Conservation (phyloP, 2,797 vertebrate genomes). For the Eleutherodactylus coqui region DNA sequence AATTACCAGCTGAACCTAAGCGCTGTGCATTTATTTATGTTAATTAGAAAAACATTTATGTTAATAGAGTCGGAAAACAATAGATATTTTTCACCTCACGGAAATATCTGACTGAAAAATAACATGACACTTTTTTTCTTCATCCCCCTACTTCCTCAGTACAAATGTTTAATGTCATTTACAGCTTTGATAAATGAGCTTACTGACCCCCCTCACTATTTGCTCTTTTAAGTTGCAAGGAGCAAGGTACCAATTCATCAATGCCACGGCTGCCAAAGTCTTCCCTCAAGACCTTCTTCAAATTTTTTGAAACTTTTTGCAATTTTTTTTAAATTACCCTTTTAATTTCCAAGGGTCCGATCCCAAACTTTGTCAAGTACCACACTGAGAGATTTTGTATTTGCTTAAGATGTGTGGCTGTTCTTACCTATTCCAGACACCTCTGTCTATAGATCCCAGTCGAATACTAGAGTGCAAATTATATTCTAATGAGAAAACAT, state of each 20-base stretch:
- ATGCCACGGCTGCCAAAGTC: neutral
- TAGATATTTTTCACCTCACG: constrained; percentile 9
- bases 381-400: constrained; percentile 67
- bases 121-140: neutral
- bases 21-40: constrained; percentile 6
- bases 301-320: neutral
- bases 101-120: constrained; percentile 20
- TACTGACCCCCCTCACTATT: constrained; percentile 16
- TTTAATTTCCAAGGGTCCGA: neutral
- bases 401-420: constrained; percentile 71
- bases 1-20: constrained; percentile 37
- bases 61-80: constrained; percentile 24
- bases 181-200: constrained; percentile 32
- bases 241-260: constrained; percentile 45
- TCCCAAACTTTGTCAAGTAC: neutral
- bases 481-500: constrained; percentile 81
- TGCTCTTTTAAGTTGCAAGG: constrained; percentile 33
- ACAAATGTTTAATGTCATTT: constrained; percentile 23
- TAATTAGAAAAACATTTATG: constrained; percentile 49
- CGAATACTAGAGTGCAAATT: constrained; percentile 73
- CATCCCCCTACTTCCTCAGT: neutral
- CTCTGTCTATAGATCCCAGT: constrained; percentile 74
- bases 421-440: constrained; percentile 71
- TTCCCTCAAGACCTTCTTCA: neutral
- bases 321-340: too few species aligned